These are phyloP conservation scores for Thymelicus acteon DNA, from an alignment of 2,888 invertebrate species.

Conservation along the genomic window DNA sequence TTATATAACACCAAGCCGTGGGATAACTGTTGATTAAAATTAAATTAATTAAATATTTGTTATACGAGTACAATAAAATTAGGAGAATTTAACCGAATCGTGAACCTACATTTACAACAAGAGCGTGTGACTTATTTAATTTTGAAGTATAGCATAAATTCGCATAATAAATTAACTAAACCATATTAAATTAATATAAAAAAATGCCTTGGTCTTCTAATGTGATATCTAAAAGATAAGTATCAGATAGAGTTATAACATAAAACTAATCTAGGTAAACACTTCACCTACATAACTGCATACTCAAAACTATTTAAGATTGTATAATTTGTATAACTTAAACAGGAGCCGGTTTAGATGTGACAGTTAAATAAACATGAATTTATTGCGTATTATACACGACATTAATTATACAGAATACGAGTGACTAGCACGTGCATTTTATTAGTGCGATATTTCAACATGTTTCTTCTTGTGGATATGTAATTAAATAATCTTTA, in stretches of 20 bases:
- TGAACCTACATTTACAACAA: too few species aligned
- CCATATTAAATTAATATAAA: too few species aligned
- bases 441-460: slow-evolving; percentile 31
- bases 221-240: too few species aligned
- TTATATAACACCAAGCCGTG: slow-evolving; percentile 6
- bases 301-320: slow-evolving; percentile 25
- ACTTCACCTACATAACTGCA: slow-evolving; percentile 27
- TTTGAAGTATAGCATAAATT: too few species aligned
- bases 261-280: too few species aligned
- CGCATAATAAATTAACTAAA: too few species aligned
- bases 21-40: not conserved
- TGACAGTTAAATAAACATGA: slow-evolving; percentile 36
- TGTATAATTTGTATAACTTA: slow-evolving; percentile 37
- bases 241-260: too few species aligned
- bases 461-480: not conserved
- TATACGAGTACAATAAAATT: not conserved
- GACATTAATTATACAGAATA: slow-evolving; percentile 29
- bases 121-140: too few species aligned
- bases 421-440: slow-evolving; percentile 14
- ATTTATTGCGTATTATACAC: slow-evolving; percentile 37
- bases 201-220: too few species aligned
- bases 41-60: not conserved
- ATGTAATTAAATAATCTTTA: slow-evolving; percentile 12
- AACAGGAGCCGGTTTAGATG: slow-evolving; percentile 33
- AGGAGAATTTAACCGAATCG: too few species aligned